Conservation (phyloP, 1,140 invertebrate genomes). For the Arion vulgaris region DNA sequence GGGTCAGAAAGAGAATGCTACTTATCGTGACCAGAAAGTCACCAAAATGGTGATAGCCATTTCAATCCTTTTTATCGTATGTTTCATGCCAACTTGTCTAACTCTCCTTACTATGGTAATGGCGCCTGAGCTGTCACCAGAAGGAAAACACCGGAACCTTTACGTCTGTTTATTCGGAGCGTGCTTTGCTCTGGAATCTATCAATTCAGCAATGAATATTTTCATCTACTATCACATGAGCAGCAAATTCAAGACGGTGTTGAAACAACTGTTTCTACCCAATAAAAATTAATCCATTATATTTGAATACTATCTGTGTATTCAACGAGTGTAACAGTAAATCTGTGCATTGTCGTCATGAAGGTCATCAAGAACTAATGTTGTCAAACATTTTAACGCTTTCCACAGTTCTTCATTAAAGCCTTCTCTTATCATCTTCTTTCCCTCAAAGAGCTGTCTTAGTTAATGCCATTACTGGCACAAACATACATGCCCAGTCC, state of each 20-base stretch:
- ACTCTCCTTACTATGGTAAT: not conserved
- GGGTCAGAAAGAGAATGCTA: not conserved
- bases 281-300: too few relatives aligned
- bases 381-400: too few relatives aligned
- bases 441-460: too few relatives aligned
- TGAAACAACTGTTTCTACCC: not conserved
- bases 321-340: too few relatives aligned
- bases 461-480: too few relatives aligned
- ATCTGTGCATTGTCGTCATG: too few relatives aligned
- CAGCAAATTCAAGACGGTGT: not conserved
- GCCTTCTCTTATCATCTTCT: too few relatives aligned
- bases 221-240: constrained; percentile 12
- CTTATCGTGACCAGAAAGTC: not conserved
- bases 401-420: too few relatives aligned
- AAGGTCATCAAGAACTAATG: too few relatives aligned
- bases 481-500: too few relatives aligned
- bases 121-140: not conserved
- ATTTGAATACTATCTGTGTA: too few relatives aligned
- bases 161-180: not conserved
- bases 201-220: not conserved
- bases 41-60: not conserved
- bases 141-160: not conserved
- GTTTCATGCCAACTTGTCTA: not conserved
- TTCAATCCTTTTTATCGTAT: not conserved
- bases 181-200: not conserved